Percentiles rank a stretch among this genome's conserved stretches.
Conservation (phyloP, 2,888 invertebrate species). For the Agrilus biguttatus region DNA sequence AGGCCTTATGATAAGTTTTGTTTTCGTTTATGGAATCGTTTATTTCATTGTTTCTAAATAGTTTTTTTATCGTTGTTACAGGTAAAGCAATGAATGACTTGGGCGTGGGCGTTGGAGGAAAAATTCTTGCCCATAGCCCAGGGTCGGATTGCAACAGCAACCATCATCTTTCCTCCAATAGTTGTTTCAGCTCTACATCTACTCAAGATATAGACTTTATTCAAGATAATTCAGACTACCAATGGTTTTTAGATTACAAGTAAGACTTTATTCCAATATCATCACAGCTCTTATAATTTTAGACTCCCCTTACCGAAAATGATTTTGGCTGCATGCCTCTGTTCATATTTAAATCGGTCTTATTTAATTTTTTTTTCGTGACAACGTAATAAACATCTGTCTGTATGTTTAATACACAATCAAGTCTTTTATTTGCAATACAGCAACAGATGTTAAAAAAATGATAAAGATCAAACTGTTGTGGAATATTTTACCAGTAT, state of each 20-base stretch:
- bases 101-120: conserved; percentile 21
- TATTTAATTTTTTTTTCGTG: too few species aligned
- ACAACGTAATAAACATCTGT: too few species aligned
- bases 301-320: too few species aligned
- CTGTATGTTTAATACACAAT: neutral
- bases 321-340: too few species aligned
- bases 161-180: conserved; percentile 24
- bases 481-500: neutral
- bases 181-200: conserved; percentile 35
- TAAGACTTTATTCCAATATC: conserved; percentile 26
- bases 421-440: neutral
- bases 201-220: conserved; percentile 51
- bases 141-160: conserved; percentile 46
- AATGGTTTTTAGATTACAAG: conserved; percentile 85
- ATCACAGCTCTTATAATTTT: too few species aligned
- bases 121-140: conserved; percentile 27
- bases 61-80: conserved; percentile 13
- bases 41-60: too few species aligned
- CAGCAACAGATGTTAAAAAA: neutral
- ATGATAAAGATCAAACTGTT: neutral
- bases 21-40: too few species aligned
- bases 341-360: too few species aligned
- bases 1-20: too few species aligned
- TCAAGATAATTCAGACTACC: conserved; percentile 80
- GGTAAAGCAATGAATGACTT: conserved; percentile 32